Percentiles rank a stretch among this genome's conserved stretches.
Evolutionary conservation across 2,797 vertebrate genomes (phyloP).

Genomic region (Poecilia velifera): DNA sequence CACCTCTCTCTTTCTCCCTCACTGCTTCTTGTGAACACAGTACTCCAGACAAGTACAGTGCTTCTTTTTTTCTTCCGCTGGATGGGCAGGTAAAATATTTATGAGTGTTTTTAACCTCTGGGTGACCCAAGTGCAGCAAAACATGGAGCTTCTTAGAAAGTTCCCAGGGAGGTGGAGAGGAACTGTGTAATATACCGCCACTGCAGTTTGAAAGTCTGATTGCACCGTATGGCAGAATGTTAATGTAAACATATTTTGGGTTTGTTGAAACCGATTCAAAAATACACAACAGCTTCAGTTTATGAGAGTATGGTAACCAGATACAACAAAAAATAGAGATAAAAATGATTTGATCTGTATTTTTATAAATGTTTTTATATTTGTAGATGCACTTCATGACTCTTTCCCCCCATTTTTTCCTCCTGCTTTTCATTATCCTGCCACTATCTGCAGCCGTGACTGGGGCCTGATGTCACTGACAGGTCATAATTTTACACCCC

Average conservation of each 20-base stretch:
- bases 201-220: not conserved
- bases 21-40: slow-evolving; percentile 64
- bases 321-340: not conserved
- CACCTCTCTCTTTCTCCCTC: slow-evolving; percentile 32
- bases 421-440: slow-evolving; percentile 26
- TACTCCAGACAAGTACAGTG: slow-evolving; percentile 59
- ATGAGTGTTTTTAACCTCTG: slow-evolving; percentile 84
- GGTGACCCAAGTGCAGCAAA: slow-evolving; percentile 77
- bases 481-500: slow-evolving; percentile 63
- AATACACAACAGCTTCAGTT: not conserved
- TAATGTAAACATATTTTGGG: not conserved
- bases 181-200: slow-evolving; percentile 18
- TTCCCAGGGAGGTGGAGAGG: slow-evolving; percentile 54
- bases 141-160: slow-evolving; percentile 76
- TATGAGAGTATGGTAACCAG: not conserved
- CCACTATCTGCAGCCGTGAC: slow-evolving; percentile 35
- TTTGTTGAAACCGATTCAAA: not conserved
- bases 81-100: slow-evolving; percentile 81
- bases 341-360: not conserved
- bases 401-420: not conserved
- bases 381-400: not conserved
- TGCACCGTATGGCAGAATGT: slow-evolving; percentile 20
- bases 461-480: slow-evolving; percentile 39
- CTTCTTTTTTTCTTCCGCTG: slow-evolving; percentile 42
- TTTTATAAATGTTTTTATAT: not conserved